Evolutionary conservation across 2,797 vertebrate species (phyloP).

Genomic region (Phrynocephalus vlangalii): DNA sequence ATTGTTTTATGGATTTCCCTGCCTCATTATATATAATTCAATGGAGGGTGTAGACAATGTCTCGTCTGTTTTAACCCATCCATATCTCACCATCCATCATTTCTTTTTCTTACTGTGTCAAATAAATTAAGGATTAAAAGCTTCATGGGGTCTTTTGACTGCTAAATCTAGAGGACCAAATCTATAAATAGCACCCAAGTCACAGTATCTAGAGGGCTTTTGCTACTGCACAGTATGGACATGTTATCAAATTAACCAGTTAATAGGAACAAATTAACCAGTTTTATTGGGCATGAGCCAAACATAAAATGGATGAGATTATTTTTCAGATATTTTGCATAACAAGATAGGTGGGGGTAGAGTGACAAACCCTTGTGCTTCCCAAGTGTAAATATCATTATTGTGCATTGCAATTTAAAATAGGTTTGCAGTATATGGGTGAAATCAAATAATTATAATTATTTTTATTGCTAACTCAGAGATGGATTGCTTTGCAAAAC

Average conservation of each 20-base stretch:
- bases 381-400: not conserved
- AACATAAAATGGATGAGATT: not conserved
- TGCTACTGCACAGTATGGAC: not conserved
- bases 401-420: not conserved
- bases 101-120: not conserved
- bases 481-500: not conserved
- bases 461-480: not conserved
- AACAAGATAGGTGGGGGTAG: too few species aligned
- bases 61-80: not conserved
- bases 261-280: too few species aligned
- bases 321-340: not conserved
- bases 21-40: not conserved
- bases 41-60: not conserved
- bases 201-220: not conserved
- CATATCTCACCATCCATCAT: not conserved
- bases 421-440: not conserved
- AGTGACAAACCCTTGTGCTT: rapidly evolving
- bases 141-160: not conserved
- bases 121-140: not conserved
- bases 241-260: not conserved
- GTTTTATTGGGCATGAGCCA: too few species aligned
- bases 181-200: not conserved
- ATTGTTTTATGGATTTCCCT: not conserved
- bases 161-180: not conserved
- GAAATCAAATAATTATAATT: not conserved